phyloP scores from a whole-genome alignment of 2,888 invertebrate species.

The Leptinotarsa juncta region DNA sequence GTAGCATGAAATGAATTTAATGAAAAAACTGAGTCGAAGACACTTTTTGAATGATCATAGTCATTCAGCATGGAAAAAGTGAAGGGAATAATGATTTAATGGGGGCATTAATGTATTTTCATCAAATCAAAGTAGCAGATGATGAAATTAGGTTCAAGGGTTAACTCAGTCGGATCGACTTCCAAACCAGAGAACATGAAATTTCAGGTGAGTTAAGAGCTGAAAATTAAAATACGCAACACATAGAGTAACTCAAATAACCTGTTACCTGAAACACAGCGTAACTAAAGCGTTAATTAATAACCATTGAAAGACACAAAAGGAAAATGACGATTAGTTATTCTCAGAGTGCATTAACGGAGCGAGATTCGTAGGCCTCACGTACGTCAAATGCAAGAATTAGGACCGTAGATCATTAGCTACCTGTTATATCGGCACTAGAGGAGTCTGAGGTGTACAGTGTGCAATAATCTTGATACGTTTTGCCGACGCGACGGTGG shows the following conservation, averaged over 20 bases:
- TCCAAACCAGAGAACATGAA: neutral
- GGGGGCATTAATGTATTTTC: neutral
- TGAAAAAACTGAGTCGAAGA: no score
- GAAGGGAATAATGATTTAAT: no score
- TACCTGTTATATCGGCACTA: constrained; percentile 38
- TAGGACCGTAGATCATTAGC: constrained; percentile 35
- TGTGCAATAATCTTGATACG: constrained; percentile 27
- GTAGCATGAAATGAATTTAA: no score
- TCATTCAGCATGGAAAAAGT: no score
- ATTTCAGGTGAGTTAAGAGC: neutral
- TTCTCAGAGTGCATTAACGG: constrained; percentile 30
- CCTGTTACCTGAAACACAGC: constrained; percentile 31
- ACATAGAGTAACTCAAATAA: constrained; percentile 27
- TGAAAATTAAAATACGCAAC: constrained; percentile 4
- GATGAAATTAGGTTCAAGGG: neutral
- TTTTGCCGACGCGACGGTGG: constrained; percentile 26
- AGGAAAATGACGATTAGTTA: constrained; percentile 33
- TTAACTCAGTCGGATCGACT: neutral
- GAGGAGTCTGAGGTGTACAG: constrained; percentile 30
- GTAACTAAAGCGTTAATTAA: constrained; percentile 32
- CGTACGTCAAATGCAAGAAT: constrained; percentile 33
- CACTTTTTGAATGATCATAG: no score
- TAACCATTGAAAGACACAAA: constrained; percentile 29
- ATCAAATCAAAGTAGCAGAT: neutral
- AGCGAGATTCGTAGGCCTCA: constrained; percentile 26